Evolutionary conservation across 2,113 vertebrate species (phyloP).

Genomic region (Campylorhamphus procurvoides): DNA sequence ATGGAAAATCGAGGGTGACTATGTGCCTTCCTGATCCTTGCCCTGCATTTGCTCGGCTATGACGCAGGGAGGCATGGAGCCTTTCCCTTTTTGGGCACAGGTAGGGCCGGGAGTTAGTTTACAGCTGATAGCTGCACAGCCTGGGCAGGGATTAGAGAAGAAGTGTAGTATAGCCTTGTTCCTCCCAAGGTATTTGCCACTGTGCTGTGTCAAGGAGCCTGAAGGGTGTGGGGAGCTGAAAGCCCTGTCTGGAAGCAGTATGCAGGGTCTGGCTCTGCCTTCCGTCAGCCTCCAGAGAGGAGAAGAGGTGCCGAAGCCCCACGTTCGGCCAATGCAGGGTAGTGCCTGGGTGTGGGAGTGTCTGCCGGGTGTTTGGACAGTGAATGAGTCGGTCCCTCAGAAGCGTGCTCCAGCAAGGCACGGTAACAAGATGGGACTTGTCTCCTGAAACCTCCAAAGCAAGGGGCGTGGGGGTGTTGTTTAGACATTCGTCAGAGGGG

Average conservation of each 20-base stretch:
- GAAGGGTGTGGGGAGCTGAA: neutral
- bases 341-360: neutral
- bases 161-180: neutral
- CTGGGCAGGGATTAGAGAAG: neutral
- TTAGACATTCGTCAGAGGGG: neutral
- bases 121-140: neutral
- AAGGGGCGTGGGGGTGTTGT: neutral
- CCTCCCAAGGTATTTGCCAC: neutral
- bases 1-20: neutral
- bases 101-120: neutral
- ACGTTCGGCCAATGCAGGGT: accelerated
- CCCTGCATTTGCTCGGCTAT: neutral
- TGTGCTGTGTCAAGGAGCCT: neutral
- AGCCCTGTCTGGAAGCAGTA: neutral
- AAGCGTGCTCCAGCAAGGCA: neutral
- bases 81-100: neutral
- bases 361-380: neutral
- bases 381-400: accelerated
- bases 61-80: neutral
- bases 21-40: neutral
- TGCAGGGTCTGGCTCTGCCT: neutral
- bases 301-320: accelerated
- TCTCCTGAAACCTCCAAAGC: neutral
- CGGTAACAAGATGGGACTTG: neutral
- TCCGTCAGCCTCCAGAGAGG: neutral